phyloP scores from a whole-genome alignment of 1,140 invertebrate species.

The Meloidogyne floridensis region DNA sequence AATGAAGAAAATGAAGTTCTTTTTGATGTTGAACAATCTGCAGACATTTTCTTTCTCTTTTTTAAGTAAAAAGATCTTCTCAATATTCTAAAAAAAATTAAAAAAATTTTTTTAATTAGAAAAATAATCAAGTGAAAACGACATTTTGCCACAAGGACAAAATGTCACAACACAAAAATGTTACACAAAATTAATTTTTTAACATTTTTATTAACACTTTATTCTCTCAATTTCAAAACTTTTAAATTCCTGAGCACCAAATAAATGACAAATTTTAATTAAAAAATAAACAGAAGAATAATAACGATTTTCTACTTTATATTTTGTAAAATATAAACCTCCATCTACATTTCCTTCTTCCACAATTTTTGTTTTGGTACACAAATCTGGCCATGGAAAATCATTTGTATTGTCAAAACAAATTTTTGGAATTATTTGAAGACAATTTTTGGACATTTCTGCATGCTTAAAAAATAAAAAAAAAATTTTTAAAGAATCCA shows the following conservation, averaged over 20 bases:
- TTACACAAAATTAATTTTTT: too few species aligned
- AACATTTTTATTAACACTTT: not conserved
- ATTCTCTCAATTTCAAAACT: constrained; percentile 1
- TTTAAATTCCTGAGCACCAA: not conserved
- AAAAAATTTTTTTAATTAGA: too few species aligned
- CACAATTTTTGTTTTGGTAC: not conserved
- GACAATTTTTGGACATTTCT: not conserved
- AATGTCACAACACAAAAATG: too few species aligned
- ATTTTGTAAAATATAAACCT: not conserved
- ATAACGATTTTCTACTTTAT: not conserved
- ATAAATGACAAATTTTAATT: not conserved
- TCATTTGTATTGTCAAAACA: not conserved
- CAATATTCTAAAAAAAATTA: too few species aligned
- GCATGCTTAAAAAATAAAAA: not conserved
- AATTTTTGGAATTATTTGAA: constrained; percentile 1
- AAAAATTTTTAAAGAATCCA: too few species aligned
- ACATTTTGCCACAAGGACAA: too few species aligned
- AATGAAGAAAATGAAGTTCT: not conserved
- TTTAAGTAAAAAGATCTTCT: too few species aligned
- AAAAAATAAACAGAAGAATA: not conserved
- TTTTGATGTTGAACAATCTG: not conserved
- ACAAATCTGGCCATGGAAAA: not conserved
- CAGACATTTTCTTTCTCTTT: not conserved
- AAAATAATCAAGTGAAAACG: too few species aligned
- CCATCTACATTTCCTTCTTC: not conserved